Evolutionary conservation across 2,113 vertebrate genomes (phyloP).

Genomic region (Recurvirostra avosetta): DNA sequence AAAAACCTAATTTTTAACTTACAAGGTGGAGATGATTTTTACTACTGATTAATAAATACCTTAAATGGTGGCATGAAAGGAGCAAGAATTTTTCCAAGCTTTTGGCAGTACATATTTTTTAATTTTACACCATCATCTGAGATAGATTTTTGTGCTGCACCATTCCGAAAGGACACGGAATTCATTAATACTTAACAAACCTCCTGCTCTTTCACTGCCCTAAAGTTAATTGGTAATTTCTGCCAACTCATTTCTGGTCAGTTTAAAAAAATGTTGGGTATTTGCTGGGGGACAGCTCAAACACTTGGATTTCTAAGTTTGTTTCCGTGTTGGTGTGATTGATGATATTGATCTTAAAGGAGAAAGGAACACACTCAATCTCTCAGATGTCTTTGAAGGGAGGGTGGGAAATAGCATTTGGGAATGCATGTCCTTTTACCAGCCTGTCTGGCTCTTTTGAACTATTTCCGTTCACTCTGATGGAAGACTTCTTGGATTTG

Average conservation of each 20-base stretch:
- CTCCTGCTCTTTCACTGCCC: background rate
- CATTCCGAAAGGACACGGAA: background rate
- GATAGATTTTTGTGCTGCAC: background rate
- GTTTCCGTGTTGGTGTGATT: background rate
- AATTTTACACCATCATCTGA: background rate
- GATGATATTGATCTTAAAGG: slow-evolving; percentile 3
- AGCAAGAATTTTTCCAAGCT: background rate
- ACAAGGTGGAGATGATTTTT: background rate
- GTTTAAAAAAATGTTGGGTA: background rate
- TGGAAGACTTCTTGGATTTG: background rate
- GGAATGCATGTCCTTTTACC: background rate
- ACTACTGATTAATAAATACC: background rate
- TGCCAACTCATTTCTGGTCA: background rate
- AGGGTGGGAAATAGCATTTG: background rate
- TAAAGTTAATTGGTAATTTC: background rate
- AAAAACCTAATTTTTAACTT: background rate
- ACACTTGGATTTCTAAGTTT: background rate
- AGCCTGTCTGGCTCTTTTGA: background rate
- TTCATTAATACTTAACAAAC: background rate
- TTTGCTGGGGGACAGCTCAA: background rate
- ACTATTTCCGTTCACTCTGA: background rate
- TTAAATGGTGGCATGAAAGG: background rate
- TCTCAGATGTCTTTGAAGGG: background rate
- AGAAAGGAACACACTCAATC: background rate
- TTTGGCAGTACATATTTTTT: background rate